Evolutionary conservation across 2,888 invertebrate genomes (phyloP), one percentile per base, ranked within the genome.

Genomic region (Pyrrhia umbra): DNA sequence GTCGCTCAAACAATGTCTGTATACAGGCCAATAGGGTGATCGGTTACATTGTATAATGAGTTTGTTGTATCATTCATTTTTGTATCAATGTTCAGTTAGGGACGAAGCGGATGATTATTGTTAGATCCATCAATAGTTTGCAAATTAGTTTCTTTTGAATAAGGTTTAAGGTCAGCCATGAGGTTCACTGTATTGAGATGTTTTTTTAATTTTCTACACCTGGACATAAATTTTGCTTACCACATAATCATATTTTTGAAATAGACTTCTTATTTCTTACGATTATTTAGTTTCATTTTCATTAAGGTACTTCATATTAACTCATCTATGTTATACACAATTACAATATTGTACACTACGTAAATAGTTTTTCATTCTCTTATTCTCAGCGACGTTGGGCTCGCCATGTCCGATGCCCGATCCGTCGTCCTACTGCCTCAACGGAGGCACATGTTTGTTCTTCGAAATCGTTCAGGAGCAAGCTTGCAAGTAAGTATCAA

Each of bases 371-470:
- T 46, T 13, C 1, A 20, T 27, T 43, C 6, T 42, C 10, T 18
- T 71, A 57, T 77, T 81, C 82, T 56, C 92, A 93, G 94, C 92
- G 84, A 85, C 90, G 60, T 84, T 96, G 88, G 96, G 96, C 81
- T 96, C 95, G 76, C 96, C 96, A 73, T 97, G 97, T 90, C 96
- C 96, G 68, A 96, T 96, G 95, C 93, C 95, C 79, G 95, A 93
- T 70, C 95, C 95, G 20, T 92, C 96, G 79, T 96, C 96, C 80
- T 98, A 96, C 93, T 98, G 98, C 95, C 96, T 97, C 91, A 98
- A 98, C 90, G 97, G 97, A 85, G 98, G 98, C 89, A 97, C 97
- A 79, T 98, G 98, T 95, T 96, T 96, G 91, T 97, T 96, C 93
- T 97, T 97, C 93, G 96, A 96, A 91, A 96, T 96, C 84, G 96